Evolutionary conservation across 2,797 vertebrate genomes (phyloP).

Genomic region (Knipowitschia caucasica): DNA sequence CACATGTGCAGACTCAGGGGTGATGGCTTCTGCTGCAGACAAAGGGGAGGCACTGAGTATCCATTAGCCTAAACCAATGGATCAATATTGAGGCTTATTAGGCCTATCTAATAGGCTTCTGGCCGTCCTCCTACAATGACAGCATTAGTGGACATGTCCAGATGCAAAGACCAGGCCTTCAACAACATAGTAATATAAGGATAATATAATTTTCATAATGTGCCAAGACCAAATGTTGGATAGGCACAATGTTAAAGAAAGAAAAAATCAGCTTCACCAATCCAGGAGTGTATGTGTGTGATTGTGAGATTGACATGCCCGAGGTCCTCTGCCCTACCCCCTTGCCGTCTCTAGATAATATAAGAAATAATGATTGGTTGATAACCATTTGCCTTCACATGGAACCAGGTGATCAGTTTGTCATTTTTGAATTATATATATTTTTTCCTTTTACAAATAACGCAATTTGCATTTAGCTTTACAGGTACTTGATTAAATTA

Average conservation of each 20-base stretch:
- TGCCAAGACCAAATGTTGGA: not conserved
- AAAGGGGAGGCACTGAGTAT: conserved; percentile 62
- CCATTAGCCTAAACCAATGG: conserved; percentile 70
- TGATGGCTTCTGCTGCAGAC: conserved; percentile 63
- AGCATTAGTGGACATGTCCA: conserved; percentile 60
- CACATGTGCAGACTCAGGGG: conserved; percentile 44
- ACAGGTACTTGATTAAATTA: not conserved
- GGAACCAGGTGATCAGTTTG: conserved; percentile 28
- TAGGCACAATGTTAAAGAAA: too few relatives aligned
- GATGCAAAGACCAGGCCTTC: conserved; percentile 41
- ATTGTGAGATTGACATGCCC: conserved; percentile 14
- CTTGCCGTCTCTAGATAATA: conserved; percentile 42
- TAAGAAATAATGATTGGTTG: conserved; percentile 62
- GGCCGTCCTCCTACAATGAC: conserved; percentile 56
- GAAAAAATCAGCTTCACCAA: conserved; percentile 10
- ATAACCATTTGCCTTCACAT: conserved; percentile 31
- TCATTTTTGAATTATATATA: too few relatives aligned
- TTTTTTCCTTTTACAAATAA: not conserved
- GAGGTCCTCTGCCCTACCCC: conserved; percentile 35
- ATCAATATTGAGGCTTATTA: conserved; percentile 72
- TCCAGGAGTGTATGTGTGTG: conserved; percentile 15
- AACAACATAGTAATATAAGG: conserved; percentile 25
- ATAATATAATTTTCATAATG: conserved; percentile 31
- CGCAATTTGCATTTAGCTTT: not conserved
- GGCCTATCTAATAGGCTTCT: conserved; percentile 64